phyloP scores from a whole-genome alignment of 2,113 vertebrate species.

The Microtus richardsoni region DNA sequence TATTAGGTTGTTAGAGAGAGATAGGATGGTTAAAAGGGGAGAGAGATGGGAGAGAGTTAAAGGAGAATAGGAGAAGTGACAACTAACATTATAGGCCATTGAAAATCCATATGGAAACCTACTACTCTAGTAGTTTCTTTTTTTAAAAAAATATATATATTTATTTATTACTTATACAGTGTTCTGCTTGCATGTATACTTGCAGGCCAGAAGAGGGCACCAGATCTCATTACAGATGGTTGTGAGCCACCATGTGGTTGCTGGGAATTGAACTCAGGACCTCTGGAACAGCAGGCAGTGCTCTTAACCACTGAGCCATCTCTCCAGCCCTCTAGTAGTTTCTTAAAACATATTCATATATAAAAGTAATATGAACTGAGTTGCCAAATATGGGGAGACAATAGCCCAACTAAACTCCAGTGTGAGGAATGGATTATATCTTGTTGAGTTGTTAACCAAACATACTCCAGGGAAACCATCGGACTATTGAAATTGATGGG shows the following conservation, averaged over 20 bases:
- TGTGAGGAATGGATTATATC: not conserved
- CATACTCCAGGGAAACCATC: not conserved
- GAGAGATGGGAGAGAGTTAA: not conserved
- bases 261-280: too few relatives aligned
- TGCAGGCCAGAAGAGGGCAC: too few relatives aligned
- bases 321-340: not conserved
- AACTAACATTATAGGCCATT: not conserved
- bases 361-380: not conserved
- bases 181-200: too few relatives aligned
- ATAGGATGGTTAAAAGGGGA: not conserved
- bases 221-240: too few relatives aligned
- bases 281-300: too few relatives aligned
- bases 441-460: not conserved
- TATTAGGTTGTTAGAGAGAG: not conserved
- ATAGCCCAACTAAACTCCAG: accelerated
- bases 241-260: too few relatives aligned
- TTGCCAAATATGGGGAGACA: too few relatives aligned
- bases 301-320: too few relatives aligned
- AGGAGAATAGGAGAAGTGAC: not conserved
- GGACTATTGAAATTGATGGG: not conserved
- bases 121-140: not conserved
- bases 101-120: not conserved
- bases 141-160: too few relatives aligned
- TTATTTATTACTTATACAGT: too few relatives aligned
- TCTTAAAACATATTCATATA: not conserved